Evolutionary conservation across 1,140 invertebrate species (phyloP), one percentile per base, ranked within the genome.

Genomic region (Tetraneura akinire): DNA sequence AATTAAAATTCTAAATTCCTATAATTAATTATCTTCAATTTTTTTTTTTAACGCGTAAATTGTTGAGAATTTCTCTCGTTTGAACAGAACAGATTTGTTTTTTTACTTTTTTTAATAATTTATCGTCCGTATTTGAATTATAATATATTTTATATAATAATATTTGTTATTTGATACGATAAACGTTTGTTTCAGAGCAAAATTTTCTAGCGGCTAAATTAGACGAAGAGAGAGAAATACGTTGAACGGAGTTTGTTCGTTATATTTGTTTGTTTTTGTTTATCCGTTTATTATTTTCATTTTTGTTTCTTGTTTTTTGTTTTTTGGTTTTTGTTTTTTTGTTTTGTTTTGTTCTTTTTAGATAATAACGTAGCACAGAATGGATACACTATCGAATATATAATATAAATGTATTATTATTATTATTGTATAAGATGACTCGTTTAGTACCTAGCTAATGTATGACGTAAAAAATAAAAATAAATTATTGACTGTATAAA

Each of bases 181-280:
- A n/a, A n/a, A n/a, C n/a, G n/a, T 74, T 60, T 78, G 55, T 78
- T 78, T 78, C 74, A 78, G 74, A 78, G 55, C 74, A 23, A 78
- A 78, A 47, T 45, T 62, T 60, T 11, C 23, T 62, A 55, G 74
- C 14, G 9, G 37, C 37, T n/a, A 78, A 78, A 60, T 62, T 78
- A 14, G 21, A 62, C 74, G 74, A 78, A 47, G 74, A 60, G 26
- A 60, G 23, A 42, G 74, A 78, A 78, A 78, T 78, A 3, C 74
- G 74, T 60, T 78, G 11, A 78, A 32, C 62, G n/a, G n/a, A n/a
- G n/a, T n/a, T n/a, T n/a, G n/a, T n/a, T n/a, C n/a, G n/a, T n/a
- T n/a, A n/a, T n/a, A n/a, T n/a, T n/a, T n/a, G n/a, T n/a, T n/a
- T n/a, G n/a, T 78, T 23, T 4, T 37, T n/a, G 32, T 37, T 37